Conservation (phyloP, 2,888 invertebrate species). For the Drosophila anomalata region DNA sequence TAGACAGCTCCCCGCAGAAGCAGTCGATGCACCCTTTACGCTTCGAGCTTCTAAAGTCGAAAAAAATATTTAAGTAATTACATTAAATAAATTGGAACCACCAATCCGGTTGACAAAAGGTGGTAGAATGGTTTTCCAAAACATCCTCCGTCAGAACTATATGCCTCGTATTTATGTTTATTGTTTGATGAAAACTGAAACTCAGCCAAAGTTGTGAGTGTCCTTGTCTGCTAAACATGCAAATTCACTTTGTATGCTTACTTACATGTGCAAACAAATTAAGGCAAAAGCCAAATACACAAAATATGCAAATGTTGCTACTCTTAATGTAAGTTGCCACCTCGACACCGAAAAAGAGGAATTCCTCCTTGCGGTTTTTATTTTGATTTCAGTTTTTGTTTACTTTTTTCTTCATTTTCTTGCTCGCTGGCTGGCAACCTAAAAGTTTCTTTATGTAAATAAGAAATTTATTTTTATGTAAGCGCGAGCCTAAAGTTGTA, state of each 20-base stretch:
- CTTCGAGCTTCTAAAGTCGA: not conserved
- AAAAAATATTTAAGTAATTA: not conserved
- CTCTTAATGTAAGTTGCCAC: conserved; percentile 64
- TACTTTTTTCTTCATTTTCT: conserved; percentile 36
- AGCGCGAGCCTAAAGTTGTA: conserved; percentile 73
- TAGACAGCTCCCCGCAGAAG: conserved; percentile 13
- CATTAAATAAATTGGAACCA: not conserved
- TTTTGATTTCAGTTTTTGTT: conserved; percentile 54
- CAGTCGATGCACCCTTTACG: not conserved
- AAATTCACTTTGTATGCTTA: conserved; percentile 61
- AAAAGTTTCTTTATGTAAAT: conserved; percentile 78
- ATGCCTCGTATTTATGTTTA: conserved; percentile 10
- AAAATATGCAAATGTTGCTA: conserved; percentile 76
- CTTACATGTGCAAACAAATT: conserved; percentile 61
- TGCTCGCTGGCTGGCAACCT: conserved; percentile 47
- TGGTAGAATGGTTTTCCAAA: too few relatives aligned
- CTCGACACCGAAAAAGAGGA: conserved; percentile 33
- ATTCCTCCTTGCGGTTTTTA: conserved; percentile 67
- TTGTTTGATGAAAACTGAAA: conserved; percentile 53
- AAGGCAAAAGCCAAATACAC: conserved; percentile 57
- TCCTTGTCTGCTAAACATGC: conserved; percentile 54
- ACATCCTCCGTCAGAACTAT: not conserved
- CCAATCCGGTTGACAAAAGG: not conserved
- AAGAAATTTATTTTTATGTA: conserved; percentile 78
- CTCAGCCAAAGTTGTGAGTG: conserved; percentile 34